phyloP scores from a whole-genome alignment of 2,888 invertebrate species.

The Smittia aterrima region DNA sequence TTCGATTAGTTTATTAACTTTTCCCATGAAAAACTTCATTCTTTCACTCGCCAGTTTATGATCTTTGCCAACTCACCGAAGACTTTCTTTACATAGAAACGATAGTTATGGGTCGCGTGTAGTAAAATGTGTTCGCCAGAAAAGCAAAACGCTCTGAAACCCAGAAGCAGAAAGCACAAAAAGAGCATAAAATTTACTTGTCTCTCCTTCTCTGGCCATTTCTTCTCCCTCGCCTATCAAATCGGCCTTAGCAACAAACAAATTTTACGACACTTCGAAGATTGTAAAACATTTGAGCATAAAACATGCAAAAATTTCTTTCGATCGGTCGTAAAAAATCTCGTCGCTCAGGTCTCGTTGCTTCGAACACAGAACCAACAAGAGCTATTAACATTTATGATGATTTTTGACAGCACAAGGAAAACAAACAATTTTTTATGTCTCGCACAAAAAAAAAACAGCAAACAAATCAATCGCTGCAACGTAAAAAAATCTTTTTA shows the following conservation, averaged over 20 bases:
- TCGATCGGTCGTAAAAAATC: slow-evolving; percentile 31
- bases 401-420: slow-evolving; percentile 35
- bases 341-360: background rate
- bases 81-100: slow-evolving; percentile 41
- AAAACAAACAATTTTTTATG: slow-evolving; percentile 28
- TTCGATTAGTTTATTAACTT: slow-evolving; percentile 41
- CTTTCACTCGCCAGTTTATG: slow-evolving; percentile 14
- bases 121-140: slow-evolving; percentile 41
- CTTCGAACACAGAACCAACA: background rate
- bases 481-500: background rate
- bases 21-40: slow-evolving; percentile 37
- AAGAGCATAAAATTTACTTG: slow-evolving; percentile 36
- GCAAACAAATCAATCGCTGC: slow-evolving; percentile 36
- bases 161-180: slow-evolving; percentile 34
- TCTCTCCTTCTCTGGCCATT: slow-evolving; percentile 9
- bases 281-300: slow-evolving; percentile 34
- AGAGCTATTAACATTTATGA: slow-evolving; percentile 41
- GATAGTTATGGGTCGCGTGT: slow-evolving; percentile 33
- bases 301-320: slow-evolving; percentile 41
- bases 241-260: slow-evolving; percentile 15
- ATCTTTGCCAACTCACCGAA: slow-evolving; percentile 6
- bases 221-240: background rate
- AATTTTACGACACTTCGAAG: slow-evolving; percentile 23
- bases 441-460: background rate
- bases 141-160: background rate